These are phyloP conservation scores for Bovichtus variegatus DNA, from an alignment of 2,797 vertebrate species.

Conservation along the genomic window DNA sequence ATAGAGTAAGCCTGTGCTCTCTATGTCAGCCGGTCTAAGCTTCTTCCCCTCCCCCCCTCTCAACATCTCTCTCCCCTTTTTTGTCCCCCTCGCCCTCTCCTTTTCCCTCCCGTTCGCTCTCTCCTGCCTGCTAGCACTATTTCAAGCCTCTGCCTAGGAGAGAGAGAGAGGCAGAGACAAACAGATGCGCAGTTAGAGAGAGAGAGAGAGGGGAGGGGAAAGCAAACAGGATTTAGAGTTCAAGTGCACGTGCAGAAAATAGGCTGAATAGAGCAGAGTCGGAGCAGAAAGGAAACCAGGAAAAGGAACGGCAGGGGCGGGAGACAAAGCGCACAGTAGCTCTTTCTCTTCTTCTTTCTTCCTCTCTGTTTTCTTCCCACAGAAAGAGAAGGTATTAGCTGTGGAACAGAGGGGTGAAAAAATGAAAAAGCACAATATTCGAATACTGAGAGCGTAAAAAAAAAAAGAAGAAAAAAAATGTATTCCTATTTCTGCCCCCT, in stretches of 20 bases:
- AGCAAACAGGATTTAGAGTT: constrained; percentile 87
- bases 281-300: constrained; percentile 80
- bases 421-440: constrained; percentile 67
- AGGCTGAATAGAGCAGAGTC: constrained; percentile 79
- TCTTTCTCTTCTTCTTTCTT: constrained; percentile 60
- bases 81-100: constrained; percentile 81
- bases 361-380: constrained; percentile 39
- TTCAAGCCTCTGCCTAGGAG: constrained; percentile 75
- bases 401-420: constrained; percentile 56
- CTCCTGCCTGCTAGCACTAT: constrained; percentile 84
- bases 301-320: constrained; percentile 71
- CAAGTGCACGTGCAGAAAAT: constrained; percentile 88
- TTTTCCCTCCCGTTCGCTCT: constrained; percentile 75
- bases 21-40: constrained; percentile 78
- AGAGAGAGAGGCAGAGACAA: constrained; percentile 67
- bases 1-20: constrained; percentile 62
- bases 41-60: constrained; percentile 82
- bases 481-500: constrained; percentile 78
- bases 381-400: constrained; percentile 67
- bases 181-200: constrained; percentile 71
- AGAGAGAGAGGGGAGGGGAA: constrained; percentile 70
- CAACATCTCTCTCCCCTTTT: constrained; percentile 84
- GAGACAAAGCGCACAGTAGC: constrained; percentile 69
- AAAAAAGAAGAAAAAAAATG: constrained; percentile 58
- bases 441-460: constrained; percentile 50